A percentile compares a stretch with the other conserved stretches of the same genome.
phyloP scores from a whole-genome alignment of 1,140 invertebrate genomes.

The Formica exsecta region DNA sequence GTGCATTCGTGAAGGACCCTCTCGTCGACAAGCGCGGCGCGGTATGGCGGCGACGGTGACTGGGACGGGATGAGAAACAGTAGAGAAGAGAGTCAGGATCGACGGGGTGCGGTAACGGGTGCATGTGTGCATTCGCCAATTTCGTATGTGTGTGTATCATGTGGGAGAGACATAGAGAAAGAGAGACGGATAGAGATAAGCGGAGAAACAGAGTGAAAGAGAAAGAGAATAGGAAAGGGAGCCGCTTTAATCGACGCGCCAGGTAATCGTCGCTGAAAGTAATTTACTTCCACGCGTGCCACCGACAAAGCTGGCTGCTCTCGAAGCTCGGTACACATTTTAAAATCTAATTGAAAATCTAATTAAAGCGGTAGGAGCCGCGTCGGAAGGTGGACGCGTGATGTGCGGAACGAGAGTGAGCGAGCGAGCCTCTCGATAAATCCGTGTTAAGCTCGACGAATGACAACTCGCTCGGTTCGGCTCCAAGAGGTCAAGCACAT shows the following conservation, averaged over 20 bases:
- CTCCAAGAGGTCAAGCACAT: background rate
- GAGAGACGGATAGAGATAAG: constrained; percentile 40
- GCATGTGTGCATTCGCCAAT: constrained; percentile 12
- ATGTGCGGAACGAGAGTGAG: constrained; percentile 40
- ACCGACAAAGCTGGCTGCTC: constrained; percentile 74
- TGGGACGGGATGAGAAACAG: constrained; percentile 51
- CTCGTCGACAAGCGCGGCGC: constrained; percentile 64
- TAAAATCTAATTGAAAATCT: constrained; percentile 80
- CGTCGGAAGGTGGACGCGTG: constrained; percentile 15
- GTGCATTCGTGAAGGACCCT: constrained; percentile 73
- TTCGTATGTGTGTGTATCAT: background rate
- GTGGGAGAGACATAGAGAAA: background rate
- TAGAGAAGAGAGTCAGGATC: constrained; percentile 32
- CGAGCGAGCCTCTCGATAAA: background rate
- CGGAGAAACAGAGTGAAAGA: constrained; percentile 2
- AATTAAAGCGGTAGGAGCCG: constrained; percentile 69
- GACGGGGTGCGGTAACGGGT: constrained; percentile 1
- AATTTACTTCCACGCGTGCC: constrained; percentile 78
- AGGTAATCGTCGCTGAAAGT: constrained; percentile 76
- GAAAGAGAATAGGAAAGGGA: constrained; percentile 1
- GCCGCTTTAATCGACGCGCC: constrained; percentile 72
- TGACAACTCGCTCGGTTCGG: background rate
- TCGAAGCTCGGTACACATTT: constrained; percentile 74
- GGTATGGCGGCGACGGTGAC: constrained; percentile 34
- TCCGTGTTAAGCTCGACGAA: background rate